phyloP scores from a whole-genome alignment of 1,140 invertebrate genomes.

The Papilio xuthus region DNA sequence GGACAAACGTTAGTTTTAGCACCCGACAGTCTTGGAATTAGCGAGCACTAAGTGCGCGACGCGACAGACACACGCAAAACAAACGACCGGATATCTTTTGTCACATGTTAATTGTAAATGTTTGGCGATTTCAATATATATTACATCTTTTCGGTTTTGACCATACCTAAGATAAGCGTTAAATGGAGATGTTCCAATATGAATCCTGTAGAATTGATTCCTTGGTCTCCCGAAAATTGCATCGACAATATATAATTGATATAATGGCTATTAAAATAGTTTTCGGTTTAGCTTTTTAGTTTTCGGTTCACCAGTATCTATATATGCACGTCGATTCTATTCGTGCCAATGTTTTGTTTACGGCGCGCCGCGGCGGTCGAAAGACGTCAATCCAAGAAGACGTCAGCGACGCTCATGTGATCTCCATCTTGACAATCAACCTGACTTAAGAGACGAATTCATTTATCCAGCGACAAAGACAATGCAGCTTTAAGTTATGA shows the following conservation, averaged over 20 bases:
- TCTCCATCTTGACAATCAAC: neutral
- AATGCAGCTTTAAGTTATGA: neutral
- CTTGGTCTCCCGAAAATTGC: too few relatives aligned
- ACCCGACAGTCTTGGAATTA: slow-evolving; percentile 16
- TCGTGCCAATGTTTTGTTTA: slow-evolving; percentile 30
- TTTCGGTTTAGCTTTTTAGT: too few relatives aligned
- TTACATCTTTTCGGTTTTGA: neutral
- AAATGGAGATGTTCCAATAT: neutral
- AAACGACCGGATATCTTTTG: neutral
- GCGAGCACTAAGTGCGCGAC: neutral
- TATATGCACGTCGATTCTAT: neutral
- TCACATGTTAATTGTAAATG: slow-evolving; percentile 1
- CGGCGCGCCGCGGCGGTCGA: neutral
- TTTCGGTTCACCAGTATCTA: neutral
- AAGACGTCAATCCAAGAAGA: slow-evolving; percentile 17
- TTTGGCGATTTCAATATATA: neutral
- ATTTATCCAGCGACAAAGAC: neutral
- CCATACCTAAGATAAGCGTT: neutral
- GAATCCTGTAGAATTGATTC: neutral
- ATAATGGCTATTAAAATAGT: too few relatives aligned
- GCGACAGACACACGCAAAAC: neutral
- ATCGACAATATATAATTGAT: too few relatives aligned
- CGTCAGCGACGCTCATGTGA: slow-evolving; percentile 17
- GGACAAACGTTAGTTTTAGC: slow-evolving; percentile 16
- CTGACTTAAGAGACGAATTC: neutral